Evolutionary conservation across 2,797 vertebrate genomes (phyloP).

Genomic region (Sebastes trivittatus): DNA sequence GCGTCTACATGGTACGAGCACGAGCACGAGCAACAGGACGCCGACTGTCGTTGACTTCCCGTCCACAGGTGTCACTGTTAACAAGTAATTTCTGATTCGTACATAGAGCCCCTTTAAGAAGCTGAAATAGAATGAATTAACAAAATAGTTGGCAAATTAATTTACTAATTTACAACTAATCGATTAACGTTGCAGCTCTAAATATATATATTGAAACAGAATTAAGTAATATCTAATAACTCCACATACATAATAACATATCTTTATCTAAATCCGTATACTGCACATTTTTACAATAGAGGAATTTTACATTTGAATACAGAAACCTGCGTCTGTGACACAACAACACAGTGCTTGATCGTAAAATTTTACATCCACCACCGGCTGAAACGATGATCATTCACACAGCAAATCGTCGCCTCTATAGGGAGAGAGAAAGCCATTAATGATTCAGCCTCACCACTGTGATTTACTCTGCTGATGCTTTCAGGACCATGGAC

Average conservation of each 20-base stretch:
- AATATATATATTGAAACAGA: background rate
- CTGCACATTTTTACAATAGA: slow-evolving; percentile 1
- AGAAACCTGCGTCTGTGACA: background rate
- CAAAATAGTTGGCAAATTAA: too few relatives aligned
- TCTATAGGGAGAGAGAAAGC: slow-evolving; percentile 12
- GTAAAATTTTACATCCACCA: background rate
- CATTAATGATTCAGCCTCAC: slow-evolving; percentile 40
- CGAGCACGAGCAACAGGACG: too few relatives aligned
- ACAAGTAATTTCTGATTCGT: too few relatives aligned
- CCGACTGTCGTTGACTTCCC: too few relatives aligned
- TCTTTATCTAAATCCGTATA: background rate
- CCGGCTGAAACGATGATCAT: slow-evolving; percentile 2
- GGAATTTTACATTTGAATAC: slow-evolving; percentile 5
- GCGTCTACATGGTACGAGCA: too few relatives aligned
- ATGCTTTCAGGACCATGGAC: slow-evolving; percentile 80
- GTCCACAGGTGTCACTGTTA: too few relatives aligned
- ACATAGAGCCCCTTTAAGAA: too few relatives aligned
- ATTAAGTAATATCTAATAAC: slow-evolving; percentile 2
- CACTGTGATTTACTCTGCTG: slow-evolving; percentile 54
- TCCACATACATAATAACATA: slow-evolving; percentile 10
- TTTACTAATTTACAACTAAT: too few relatives aligned
- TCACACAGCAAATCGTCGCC: background rate
- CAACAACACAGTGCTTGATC: background rate
- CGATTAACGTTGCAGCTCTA: background rate
- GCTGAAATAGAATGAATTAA: too few relatives aligned